Evolutionary conservation across 2,797 vertebrate species (phyloP), one percentile per base, ranked within the genome.

Genomic region (Halcyon leucocephala): DNA sequence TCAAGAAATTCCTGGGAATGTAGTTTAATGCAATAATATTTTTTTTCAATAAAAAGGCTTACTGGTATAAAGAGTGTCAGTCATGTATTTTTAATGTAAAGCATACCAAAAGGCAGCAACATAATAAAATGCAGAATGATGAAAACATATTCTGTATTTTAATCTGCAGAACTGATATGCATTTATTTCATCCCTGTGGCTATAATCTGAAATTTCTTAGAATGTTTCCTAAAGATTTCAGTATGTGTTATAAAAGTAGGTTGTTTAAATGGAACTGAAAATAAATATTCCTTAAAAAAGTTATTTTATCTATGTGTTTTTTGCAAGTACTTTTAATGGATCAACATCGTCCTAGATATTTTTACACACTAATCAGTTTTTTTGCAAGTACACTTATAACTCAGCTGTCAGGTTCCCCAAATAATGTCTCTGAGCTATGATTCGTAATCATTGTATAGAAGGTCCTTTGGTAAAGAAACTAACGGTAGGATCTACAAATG

Each of bases 11-110:
- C 96, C 92, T 97, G 96, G 96, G 97, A 98, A 96, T 97, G 97
- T 98, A 98, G 97, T 97, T 98, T 97, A 97, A 98, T 98, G 98
- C 98, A 99, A 98, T 99, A 99, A 98, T 97, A 62, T 24, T 39
- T 70, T 94, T 98, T 98, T 98, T 94, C 91, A 98, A 98, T 97
- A 98, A 98, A 97, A 97, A 96, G 55, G 84, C 90, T 97, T 96
- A 97, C 96, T 95, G 86, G 61, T 96, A 95, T 97, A 96, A 95
- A 94, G 33, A 96, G 88, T 97, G 85, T 97, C 97, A 91, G 87
- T 97, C 93, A 95, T 93, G 87, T 95, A 97, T 97, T 97, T 97
- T 97, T 98, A 96, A 97, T 54, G 95, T 96, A 89, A 96, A 95
- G 13, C 67, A 92, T 96, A 97, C 96, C 93, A 95, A 98, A 98